Evolutionary conservation across 2,113 vertebrate genomes (phyloP), one percentile per base, ranked within the genome.

Genomic region (Bujurquina vittata): DNA sequence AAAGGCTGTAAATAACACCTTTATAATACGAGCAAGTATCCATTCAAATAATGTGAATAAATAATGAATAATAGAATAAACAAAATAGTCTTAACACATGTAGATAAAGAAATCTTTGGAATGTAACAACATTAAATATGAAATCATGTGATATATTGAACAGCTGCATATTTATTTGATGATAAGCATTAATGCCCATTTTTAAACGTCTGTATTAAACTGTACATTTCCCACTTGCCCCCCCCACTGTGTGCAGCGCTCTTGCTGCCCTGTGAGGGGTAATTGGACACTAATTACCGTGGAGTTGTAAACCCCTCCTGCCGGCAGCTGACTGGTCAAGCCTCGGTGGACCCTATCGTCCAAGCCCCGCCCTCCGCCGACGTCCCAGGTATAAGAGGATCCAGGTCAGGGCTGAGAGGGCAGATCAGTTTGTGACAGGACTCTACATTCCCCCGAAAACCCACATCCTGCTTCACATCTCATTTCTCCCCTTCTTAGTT

Each of bases 231-330:
- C 56, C 60, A 60, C 61, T 40, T 65, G 63, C 77, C 52, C 8
- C 3, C 78, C 46, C 60, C 26, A 0, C 67, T 23, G 78, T 43
- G 52, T 1, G 35, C 77, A 12, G 87, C 37, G 63, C 75, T 57
- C 26, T 84, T 82, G 46, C 60, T 80, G 77, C 87, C 69, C 87
- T 49, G 58, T 87, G 81, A 56, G 73, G 60, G 76, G 89, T 90
- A 90, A 91, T 89, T 89, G 88, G 77, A 88, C 87, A 88, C 93
- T 93, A 91, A 94, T 89, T 80, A 84, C 83, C 90, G 87, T 93
- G 91, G 90, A 91, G 91, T 57, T 83, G 90, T 89, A 92, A 91
- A 85, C 90, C 85, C 93, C 93, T 83, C 95, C 94, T 60, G 40
- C 87, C 54, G 60, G 43, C 9, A 3, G n/a, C 18, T 46, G 77